Base-by-base conservation (phyloP, 2,888 invertebrate species). In the Darwinula stevensoni region DNA sequence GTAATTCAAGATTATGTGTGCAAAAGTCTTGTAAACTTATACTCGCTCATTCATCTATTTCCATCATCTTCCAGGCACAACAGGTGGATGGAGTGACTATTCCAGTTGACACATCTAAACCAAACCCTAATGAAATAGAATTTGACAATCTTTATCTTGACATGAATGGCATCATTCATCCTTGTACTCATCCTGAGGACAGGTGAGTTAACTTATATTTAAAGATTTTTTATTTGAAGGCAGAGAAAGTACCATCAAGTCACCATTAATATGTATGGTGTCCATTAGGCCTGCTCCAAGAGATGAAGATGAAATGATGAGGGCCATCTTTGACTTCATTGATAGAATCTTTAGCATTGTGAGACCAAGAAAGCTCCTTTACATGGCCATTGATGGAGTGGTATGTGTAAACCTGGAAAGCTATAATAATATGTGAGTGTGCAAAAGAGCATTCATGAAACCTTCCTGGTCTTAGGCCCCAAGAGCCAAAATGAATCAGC, bases 121-220 rank as follows among this genome's bases (percentile, higher is more conserved):
- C 86, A 2, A 97, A 97, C 61, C 91, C 91, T 4, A 97, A 94
- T 62, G 75, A 69, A 14, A 59, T 86, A 4, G 86, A 88, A 56
- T 99, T 97, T 59, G 97, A 97, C 54, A 97, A 97, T 54, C 56
- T 94, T 4, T 97, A 99, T 50, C 56, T 97, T 47, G 97, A 97
- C 47, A 97, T 97, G 97, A 97, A 97, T 50, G 97, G 97, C 1
- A 99, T 97, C 41, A 97, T 97, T 44, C 97, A 99, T 58, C 94
- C 94, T 1, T 99, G 97, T 49, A 94, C 91, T 5, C 97, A 97
- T 64, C 97, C 97, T 0, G 94, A 97, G 52, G 80, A 97, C 51
- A 78, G 74, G 53, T 58, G 44, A 47, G 47, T 41, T 30, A 22
- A 17, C 9, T 30, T 12, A 6, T 30, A 12, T 16, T 30, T 30